Conservation (phyloP, 2,113 vertebrate species). For the Amphilophus citrinellus region DNA sequence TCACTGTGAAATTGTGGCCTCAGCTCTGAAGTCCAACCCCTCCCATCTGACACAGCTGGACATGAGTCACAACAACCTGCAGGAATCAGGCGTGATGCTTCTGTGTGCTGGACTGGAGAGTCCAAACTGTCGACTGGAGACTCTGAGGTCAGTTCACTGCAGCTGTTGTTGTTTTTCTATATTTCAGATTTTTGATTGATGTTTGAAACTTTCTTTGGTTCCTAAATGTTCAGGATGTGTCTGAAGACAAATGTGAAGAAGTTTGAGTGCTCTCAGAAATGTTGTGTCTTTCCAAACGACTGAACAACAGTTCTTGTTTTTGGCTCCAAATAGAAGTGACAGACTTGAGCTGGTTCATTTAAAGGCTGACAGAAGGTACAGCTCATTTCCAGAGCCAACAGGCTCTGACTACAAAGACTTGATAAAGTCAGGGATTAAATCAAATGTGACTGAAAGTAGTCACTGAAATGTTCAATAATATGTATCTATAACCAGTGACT, state of each 20-base stretch:
- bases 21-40: neutral
- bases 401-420: neutral
- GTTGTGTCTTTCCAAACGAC: neutral
- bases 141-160: neutral
- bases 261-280: neutral
- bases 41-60: constrained; percentile 6
- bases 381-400: neutral
- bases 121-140: constrained; percentile 9
- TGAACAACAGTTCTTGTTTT: neutral
- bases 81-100: neutral
- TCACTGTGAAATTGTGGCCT: constrained; percentile 8
- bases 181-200: neutral
- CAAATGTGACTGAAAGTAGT: neutral
- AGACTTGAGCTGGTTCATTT: neutral
- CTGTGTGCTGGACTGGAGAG: neutral
- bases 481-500: neutral
- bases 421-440: neutral
- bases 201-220: neutral
- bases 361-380: neutral
- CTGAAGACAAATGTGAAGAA: neutral
- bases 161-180: neutral
- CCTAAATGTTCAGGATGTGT: neutral
- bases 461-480: neutral
- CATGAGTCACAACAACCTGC: neutral
- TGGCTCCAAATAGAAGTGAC: rapidly evolving